Evolutionary conservation across 2,888 invertebrate genomes (phyloP).

Genomic region (Temnothorax unifasciatus): DNA sequence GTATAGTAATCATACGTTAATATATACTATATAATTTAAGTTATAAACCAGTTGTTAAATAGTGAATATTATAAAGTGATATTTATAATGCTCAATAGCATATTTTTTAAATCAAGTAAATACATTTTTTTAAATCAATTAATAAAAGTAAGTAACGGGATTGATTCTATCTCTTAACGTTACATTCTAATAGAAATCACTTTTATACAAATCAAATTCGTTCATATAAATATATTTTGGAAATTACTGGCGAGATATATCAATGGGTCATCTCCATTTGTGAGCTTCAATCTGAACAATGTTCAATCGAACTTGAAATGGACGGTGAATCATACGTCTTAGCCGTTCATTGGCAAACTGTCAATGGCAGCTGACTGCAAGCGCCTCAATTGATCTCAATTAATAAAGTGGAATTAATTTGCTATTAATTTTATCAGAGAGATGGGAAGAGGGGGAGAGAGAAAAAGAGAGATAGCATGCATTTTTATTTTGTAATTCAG

Average conservation of each 20-base stretch:
- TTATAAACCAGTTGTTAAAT: background rate
- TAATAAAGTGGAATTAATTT: constrained; percentile 35
- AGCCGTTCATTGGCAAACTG: constrained; percentile 44
- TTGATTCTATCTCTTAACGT: background rate
- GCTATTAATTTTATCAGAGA: constrained; percentile 11
- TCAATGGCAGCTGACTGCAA: constrained; percentile 39
- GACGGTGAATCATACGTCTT: constrained; percentile 37
- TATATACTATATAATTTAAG: background rate
- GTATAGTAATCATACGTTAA: background rate
- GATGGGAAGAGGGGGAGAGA: background rate
- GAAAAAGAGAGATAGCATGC: background rate
- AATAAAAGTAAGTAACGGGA: background rate
- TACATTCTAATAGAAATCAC: background rate
- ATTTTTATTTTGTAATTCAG: background rate
- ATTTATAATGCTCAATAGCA: background rate
- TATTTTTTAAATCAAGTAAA: background rate
- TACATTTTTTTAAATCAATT: background rate
- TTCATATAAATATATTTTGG: background rate
- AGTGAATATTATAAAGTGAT: background rate
- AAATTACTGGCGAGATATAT: constrained; percentile 12
- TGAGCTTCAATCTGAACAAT: constrained; percentile 23
- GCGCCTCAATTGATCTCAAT: constrained; percentile 25
- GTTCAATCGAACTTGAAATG: constrained; percentile 38
- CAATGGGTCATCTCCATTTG: background rate
- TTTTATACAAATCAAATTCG: background rate